Conservation (phyloP, 2,797 vertebrate genomes). For the Poecilia wingei region DNA sequence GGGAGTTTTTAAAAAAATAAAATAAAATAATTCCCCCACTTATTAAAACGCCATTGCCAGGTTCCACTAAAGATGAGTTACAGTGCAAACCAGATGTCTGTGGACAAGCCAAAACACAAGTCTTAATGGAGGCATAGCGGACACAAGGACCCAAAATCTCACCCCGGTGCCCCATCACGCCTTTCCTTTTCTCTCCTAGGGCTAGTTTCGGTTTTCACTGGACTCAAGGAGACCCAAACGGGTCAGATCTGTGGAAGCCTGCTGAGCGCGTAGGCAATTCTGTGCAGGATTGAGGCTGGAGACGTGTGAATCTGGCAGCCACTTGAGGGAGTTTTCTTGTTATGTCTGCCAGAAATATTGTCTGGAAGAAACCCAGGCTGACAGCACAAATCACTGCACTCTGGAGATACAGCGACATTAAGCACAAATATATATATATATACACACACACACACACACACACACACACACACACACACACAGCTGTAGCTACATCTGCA, state of each 20-base stretch:
- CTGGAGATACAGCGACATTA: constrained; percentile 34
- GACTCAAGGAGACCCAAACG: neutral
- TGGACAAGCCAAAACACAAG: constrained; percentile 38
- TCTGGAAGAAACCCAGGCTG: constrained; percentile 56
- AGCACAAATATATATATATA: neutral
- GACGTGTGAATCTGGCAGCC: constrained; percentile 45
- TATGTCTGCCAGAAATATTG: constrained; percentile 61
- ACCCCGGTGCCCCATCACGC: neutral
- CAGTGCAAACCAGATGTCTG: constrained; percentile 54
- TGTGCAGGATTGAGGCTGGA: neutral
- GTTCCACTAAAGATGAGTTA: constrained; percentile 35
- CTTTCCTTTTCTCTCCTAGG: neutral
- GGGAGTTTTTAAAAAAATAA: constrained; percentile 1
- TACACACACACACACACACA: constrained; percentile 21
- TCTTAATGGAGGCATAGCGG: constrained; percentile 16
- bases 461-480: constrained; percentile 27
- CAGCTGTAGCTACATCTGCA: constrained; percentile 58
- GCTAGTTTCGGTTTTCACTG: neutral
- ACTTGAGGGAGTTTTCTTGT: constrained; percentile 47
- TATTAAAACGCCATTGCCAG: neutral
- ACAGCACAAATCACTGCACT: constrained; percentile 57
- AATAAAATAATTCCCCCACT: too few species aligned
- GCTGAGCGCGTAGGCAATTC: constrained; percentile 8
- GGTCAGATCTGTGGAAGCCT: neutral
- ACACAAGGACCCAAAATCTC: constrained; percentile 1